Evolutionary conservation across 2,113 vertebrate genomes (phyloP), one percentile per base, ranked within the genome.

Genomic region (Garra rufa): DNA sequence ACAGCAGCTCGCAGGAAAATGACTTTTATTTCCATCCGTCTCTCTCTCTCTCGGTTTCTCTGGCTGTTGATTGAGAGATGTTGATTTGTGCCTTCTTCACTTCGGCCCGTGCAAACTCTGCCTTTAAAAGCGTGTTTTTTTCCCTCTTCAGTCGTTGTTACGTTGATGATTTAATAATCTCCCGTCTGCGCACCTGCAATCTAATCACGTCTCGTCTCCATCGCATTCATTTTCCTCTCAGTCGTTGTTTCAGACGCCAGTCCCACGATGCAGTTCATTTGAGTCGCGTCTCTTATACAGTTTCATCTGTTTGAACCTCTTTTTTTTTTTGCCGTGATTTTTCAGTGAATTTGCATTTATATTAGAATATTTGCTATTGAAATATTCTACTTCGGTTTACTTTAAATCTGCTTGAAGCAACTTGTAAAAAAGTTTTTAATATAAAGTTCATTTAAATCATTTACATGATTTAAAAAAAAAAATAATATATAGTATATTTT

Each of bases 1-100:
- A 88, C 87, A 71, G 63, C 85, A 86, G 89, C 87, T 83, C 71
- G 70, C 83, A 88, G 86, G 70, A 88, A 93, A 91, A 84, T 85
- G 26, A 38, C 84, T 83, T 90, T 91, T 87, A 80, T 89, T 92
- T 92, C 85, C 73, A 38, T 76, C 61, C 61, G 34, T 15, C 44
- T 67, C 44, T 44, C 8, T 78, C 9, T 34, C 19, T 38, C 21
- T n/a, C n/a, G n/a, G n/a, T n/a, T n/a, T n/a, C n/a, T n/a, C n/a
- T n/a, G n/a, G 28, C 10, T 17, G 15, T 57, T 7, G 76, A 14
- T 71, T 28, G 76, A 78, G 48, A 76, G 74, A 76, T 38, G 74
- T 24, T 41, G 75, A 14, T 59, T 77, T 59, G n/a, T 76, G 73
- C 46, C 3, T 24, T 57, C n/a, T n/a, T 57, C 52, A 57, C 52